Percentiles rank a stretch among this genome's conserved stretches.
phyloP scores from a whole-genome alignment of 2,113 vertebrate species.

The Neodon shergylaensis region DNA sequence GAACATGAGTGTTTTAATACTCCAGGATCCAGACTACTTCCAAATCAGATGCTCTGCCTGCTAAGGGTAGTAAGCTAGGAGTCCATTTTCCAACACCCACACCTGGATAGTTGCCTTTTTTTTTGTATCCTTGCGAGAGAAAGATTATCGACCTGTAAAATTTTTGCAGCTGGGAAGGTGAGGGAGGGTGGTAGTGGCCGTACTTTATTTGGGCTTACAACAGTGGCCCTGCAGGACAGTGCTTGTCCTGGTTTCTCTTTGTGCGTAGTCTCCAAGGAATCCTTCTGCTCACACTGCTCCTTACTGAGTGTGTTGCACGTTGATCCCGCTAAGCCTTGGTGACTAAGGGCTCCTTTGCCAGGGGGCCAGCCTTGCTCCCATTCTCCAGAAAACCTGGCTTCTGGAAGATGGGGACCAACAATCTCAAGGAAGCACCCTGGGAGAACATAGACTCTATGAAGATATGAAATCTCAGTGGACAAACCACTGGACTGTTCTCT shows the following conservation, averaged over 20 bases:
- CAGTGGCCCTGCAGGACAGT: not conserved
- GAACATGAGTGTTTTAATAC: constrained; percentile 35
- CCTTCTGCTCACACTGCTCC: not conserved
- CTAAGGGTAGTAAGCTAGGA: not conserved
- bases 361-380: not conserved
- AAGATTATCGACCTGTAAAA: constrained; percentile 53
- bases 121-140: constrained; percentile 55
- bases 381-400: not conserved
- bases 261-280: not conserved
- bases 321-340: not conserved
- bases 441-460: not conserved
- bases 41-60: not conserved
- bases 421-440: not conserved
- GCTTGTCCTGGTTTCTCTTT: not conserved
- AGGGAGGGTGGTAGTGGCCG: not conserved
- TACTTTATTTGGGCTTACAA: not conserved
- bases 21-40: constrained; percentile 20
- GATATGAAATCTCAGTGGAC: not conserved
- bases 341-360: not conserved
- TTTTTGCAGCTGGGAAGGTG: constrained; percentile 51
- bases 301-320: not conserved
- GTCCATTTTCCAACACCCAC: not conserved
- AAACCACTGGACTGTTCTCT: not conserved
- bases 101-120: constrained; percentile 53
- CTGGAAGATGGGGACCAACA: not conserved